A percentile compares a stretch with the other conserved stretches of the same genome.
Conservation (phyloP, 2,888 invertebrate species). For the Meliscaeva auricollis region DNA sequence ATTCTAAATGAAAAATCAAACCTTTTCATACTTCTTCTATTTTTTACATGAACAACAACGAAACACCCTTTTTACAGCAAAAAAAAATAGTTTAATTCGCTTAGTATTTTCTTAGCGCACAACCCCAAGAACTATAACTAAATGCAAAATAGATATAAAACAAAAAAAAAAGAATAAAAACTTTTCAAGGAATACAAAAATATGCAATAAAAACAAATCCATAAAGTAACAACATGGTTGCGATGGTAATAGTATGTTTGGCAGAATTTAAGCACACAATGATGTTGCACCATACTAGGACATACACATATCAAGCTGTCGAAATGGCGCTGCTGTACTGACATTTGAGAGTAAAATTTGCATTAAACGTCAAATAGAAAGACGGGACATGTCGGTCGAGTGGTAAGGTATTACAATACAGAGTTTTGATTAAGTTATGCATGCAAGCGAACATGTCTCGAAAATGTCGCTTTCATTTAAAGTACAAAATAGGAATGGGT, state of each 20-base stretch:
- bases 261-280: slow-evolving; percentile 10
- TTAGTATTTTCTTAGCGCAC: slow-evolving; percentile 29
- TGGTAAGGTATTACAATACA: not conserved
- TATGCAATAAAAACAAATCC: slow-evolving; percentile 12
- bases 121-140: slow-evolving; percentile 50
- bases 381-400: not conserved
- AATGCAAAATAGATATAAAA: slow-evolving; percentile 57
- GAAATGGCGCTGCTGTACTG: slow-evolving; percentile 64
- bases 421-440: slow-evolving; percentile 29
- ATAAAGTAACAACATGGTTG: slow-evolving; percentile 27
- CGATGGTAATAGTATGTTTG: slow-evolving; percentile 22
- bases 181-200: slow-evolving; percentile 13
- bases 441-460: slow-evolving; percentile 34
- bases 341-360: slow-evolving; percentile 64
- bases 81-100: not conserved
- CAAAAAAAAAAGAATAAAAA: slow-evolving; percentile 27
- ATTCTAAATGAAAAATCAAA: too few species aligned
- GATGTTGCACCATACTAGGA: slow-evolving; percentile 25
- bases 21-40: too few species aligned
- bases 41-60: not conserved
- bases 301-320: slow-evolving; percentile 63
- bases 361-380: slow-evolving; percentile 52
- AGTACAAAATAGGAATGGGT: slow-evolving; percentile 42
- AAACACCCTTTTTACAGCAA: not conserved
- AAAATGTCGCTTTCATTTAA: slow-evolving; percentile 60